Evolutionary conservation across 2,888 invertebrate species (phyloP), one percentile per base, ranked within the genome.

Genomic region (Catocala sponsa): DNA sequence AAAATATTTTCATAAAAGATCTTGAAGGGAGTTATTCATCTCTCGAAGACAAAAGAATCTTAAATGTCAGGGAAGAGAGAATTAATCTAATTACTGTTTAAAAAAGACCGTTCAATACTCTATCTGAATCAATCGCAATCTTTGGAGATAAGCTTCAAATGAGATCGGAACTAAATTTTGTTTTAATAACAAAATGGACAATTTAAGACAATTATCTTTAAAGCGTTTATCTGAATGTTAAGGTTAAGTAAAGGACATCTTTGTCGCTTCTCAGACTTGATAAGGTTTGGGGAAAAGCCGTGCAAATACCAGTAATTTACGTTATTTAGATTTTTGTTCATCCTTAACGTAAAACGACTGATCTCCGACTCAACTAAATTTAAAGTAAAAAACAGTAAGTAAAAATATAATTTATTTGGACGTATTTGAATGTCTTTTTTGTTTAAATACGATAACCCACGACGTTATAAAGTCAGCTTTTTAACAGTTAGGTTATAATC

Each of bases 21-120:
- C 25, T 25, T 25, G 25, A 25, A 25, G 25, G 25, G 25, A 25
- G 25, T 25, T 25, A 65, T n/a, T 50, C 44, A 54, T 68, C 68
- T 53, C 58, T n/a, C 48, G 35, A 32, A 54, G 41, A 68, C 56
- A 56, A 35, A 10, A 12, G n/a, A 47, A 4, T 25, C 25, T 25
- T 25, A 25, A 25, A 25, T 25, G 12, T 43, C 5, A n/a, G 25
- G 32, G 38, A 25, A 35, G 44, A 41, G 38, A 47, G 35, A 71
- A 74, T 61, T 63, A 56, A 73, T 73, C 59, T 65, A 60, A 73
- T 73, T 69, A 69, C 72, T 65, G 72, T 69, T 74, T 65, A 60
- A 64, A 72, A 64, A 62, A 52, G 38, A n/a, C 58, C 59, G 48
- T 48, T 25, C 49, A 68, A 41, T 69, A 55, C 61, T 74, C 69